phyloP scores from a whole-genome alignment of 2,797 vertebrate genomes.

The Lutjanus argentimaculatus region DNA sequence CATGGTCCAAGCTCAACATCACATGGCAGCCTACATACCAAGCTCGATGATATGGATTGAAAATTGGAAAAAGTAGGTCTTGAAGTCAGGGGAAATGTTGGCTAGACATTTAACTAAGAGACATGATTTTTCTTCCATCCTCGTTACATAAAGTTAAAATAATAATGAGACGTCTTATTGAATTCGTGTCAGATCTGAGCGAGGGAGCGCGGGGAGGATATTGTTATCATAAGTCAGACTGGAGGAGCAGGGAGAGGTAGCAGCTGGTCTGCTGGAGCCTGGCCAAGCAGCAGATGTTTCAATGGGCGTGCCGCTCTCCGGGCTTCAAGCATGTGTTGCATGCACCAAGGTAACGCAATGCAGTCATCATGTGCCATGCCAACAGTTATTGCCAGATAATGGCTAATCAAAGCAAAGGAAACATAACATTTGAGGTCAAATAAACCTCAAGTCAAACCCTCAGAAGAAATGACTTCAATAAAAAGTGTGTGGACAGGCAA shows the following conservation, averaged over 20 bases:
- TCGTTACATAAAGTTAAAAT: conserved; percentile 43
- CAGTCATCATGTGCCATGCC: conserved; percentile 72
- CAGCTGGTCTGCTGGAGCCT: conserved; percentile 80
- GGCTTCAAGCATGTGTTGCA: conserved; percentile 78
- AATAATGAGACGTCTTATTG: conserved; percentile 24
- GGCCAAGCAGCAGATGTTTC: conserved; percentile 81
- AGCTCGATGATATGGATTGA: conserved; percentile 48
- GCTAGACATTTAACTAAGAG: conserved; percentile 7
- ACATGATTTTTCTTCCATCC: not conserved
- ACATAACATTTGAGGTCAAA: not conserved
- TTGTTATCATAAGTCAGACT: conserved; percentile 64
- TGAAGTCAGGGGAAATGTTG: conserved; percentile 4
- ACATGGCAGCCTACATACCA: conserved; percentile 78
- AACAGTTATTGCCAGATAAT: conserved; percentile 5
- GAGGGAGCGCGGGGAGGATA: conserved; percentile 37
- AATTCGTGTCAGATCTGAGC: conserved; percentile 36
- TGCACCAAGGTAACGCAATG: conserved; percentile 84
- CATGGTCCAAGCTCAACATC: conserved; percentile 62
- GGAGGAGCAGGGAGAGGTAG: conserved; percentile 65
- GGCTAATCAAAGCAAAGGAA: not conserved
- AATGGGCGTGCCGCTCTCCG: conserved; percentile 76
- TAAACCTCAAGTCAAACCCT: not conserved
- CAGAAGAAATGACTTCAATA: not conserved
- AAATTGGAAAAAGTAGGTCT: conserved; percentile 22
- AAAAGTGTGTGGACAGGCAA: not conserved